Conservation (phyloP, 2,888 invertebrate species). For the Therioaphis trifolii region DNA sequence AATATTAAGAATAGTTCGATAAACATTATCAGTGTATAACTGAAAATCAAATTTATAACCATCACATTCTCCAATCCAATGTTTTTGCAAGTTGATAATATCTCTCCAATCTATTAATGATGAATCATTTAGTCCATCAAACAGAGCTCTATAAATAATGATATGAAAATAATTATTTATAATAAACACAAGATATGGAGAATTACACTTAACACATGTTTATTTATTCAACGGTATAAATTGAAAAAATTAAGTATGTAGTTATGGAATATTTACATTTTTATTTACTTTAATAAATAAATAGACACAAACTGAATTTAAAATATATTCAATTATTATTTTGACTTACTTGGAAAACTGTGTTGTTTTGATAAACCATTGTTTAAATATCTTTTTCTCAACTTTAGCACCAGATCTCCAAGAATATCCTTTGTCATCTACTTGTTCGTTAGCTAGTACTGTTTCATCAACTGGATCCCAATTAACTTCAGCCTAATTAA, state of each 20-base stretch:
- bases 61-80: constrained; percentile 91
- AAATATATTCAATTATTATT: background rate
- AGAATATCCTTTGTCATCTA: constrained; percentile 87
- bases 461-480: constrained; percentile 99
- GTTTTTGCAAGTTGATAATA: constrained; percentile 83
- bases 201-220: too few relatives aligned
- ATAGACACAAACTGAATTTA: background rate
- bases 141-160: constrained; percentile 68
- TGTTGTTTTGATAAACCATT: constrained; percentile 96
- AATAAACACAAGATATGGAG: background rate
- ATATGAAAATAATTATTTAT: constrained; percentile 24
- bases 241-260: too few relatives aligned
- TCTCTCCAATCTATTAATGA: constrained; percentile 84
- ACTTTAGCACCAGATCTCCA: constrained; percentile 98
- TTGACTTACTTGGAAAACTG: constrained; percentile 78
- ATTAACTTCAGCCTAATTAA: constrained; percentile 83
- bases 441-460: constrained; percentile 97
- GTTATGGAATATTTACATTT: too few relatives aligned
- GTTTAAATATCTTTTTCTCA: constrained; percentile 86
- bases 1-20: constrained; percentile 70
- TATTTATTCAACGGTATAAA: too few relatives aligned
- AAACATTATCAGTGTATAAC: constrained; percentile 68
- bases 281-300: background rate
- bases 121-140: constrained; percentile 79
- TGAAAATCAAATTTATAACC: constrained; percentile 80